Base-by-base conservation (phyloP, 2,113 vertebrate genomes). In the Nansenia antarctica region DNA sequence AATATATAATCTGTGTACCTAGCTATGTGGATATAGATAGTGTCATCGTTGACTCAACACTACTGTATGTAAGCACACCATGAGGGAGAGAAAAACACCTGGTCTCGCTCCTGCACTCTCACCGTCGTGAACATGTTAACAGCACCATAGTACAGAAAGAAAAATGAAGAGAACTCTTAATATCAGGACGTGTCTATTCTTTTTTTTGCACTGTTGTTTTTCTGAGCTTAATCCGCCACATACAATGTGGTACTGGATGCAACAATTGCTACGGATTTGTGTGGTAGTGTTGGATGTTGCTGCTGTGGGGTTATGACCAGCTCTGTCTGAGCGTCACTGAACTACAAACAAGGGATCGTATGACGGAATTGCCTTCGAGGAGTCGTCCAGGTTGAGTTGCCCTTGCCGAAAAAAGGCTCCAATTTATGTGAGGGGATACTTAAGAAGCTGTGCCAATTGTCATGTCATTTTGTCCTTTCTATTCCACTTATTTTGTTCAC, bases 1-100 rank as follows among this genome's bases (percentile, higher is more conserved):
- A 85, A 85, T 86, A 81, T 85, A 75, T 85, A 68, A 77, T 75
- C 72, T 67, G 61, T 69, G 72, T 85, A 70, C 54, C 71, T 67
- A 63, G 69, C 76, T 82, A 39, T 76, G 64, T 89, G 79, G 79
- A 79, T 60, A 76, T 67, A 66, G 65, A 73, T 83, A 67, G 54
- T 74, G 81, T 79, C 66, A 76, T 76, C 76, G 66, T 81, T 61
- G 66, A 77, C 59, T 42, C 66, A 63, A 60, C 70, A 73, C 72
- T 67, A n/a, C n/a, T n/a, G n/a, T n/a, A 65, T 70, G 67, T 66
- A 66, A 82, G 73, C 78, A 82, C 84, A 82, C 77, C n/a, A 52
- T 57, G 62, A 78, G 62, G 71, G 45, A 76, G 73, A 76, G 60
- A 55, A 45, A 62, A 59, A 57, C 27, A 24, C 70, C 6, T 11